These are phyloP conservation scores for Nephrotoma appendiculata DNA, from an alignment of 2,888 invertebrate genomes.

Conservation along the genomic window DNA sequence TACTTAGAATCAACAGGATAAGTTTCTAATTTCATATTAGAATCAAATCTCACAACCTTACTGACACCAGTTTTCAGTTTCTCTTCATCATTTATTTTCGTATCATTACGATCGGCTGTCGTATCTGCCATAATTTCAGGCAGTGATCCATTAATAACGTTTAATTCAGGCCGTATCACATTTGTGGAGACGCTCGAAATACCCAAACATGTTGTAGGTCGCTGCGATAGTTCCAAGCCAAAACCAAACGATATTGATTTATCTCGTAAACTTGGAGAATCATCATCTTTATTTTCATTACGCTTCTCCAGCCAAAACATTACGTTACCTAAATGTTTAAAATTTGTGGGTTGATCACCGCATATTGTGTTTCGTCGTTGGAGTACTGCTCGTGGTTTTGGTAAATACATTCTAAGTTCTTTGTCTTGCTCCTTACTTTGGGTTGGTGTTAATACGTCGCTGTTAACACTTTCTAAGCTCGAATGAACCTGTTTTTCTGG, in stretches of 20 bases:
- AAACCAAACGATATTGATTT: slow-evolving; percentile 68
- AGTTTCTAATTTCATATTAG: slow-evolving; percentile 28
- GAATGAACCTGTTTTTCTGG: slow-evolving; percentile 20
- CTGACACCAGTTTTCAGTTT: slow-evolving; percentile 29
- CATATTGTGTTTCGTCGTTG: slow-evolving; percentile 80
- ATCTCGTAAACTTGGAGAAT: slow-evolving; percentile 48
- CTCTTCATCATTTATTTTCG: slow-evolving; percentile 11
- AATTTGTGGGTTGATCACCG: slow-evolving; percentile 51
- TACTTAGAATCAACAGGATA: slow-evolving; percentile 27
- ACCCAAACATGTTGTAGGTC: slow-evolving; percentile 52
- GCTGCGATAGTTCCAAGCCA: slow-evolving; percentile 51
- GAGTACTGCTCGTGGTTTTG: slow-evolving; percentile 58
- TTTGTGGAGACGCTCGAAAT: slow-evolving; percentile 19
- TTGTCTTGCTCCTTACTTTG: slow-evolving; percentile 22
- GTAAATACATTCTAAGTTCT: slow-evolving; percentile 47
- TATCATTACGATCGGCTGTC: slow-evolving; percentile 8
- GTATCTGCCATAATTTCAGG: slow-evolving; percentile 11
- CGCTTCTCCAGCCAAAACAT: slow-evolving; percentile 63
- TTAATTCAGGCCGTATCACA: slow-evolving; percentile 15
- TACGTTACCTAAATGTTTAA: slow-evolving; percentile 24
- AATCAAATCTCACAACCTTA: slow-evolving; percentile 32
- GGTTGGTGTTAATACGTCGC: slow-evolving; percentile 39
- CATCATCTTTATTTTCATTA: slow-evolving; percentile 32
- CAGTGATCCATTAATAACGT: slow-evolving; percentile 13
- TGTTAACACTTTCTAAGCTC: slow-evolving; percentile 37